Evolutionary conservation across 2,888 invertebrate genomes (phyloP).

Genomic region (Cosmopolites sordidus): DNA sequence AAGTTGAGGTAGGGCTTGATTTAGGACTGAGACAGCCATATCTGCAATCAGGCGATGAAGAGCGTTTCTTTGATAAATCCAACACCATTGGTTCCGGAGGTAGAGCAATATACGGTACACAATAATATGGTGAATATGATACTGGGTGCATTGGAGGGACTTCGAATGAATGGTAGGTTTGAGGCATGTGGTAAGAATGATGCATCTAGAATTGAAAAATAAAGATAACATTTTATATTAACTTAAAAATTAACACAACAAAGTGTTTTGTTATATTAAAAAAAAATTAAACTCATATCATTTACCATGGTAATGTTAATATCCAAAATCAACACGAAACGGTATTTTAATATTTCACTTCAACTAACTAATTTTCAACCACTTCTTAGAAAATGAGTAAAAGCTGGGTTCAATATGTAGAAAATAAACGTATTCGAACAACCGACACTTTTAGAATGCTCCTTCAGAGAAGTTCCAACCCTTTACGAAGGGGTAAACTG

Average conservation of each 20-base stretch:
- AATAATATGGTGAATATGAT: slow-evolving; percentile 1
- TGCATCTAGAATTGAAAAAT: slow-evolving; percentile 11
- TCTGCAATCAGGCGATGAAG: slow-evolving; percentile 28
- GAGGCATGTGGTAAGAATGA: not conserved
- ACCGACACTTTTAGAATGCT: slow-evolving; percentile 5
- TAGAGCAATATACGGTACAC: not conserved
- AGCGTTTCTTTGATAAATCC: slow-evolving; percentile 37
- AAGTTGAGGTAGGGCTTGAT: slow-evolving; percentile 15
- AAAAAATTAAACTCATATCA: too few relatives aligned
- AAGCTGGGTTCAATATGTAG: too few relatives aligned
- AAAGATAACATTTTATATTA: too few relatives aligned
- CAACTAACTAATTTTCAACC: too few relatives aligned
- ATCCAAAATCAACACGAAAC: too few relatives aligned
- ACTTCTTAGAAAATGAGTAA: too few relatives aligned
- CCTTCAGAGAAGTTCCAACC: slow-evolving; percentile 7
- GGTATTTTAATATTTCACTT: too few relatives aligned
- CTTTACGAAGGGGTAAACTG: slow-evolving; percentile 10
- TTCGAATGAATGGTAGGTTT: not conserved
- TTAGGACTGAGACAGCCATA: slow-evolving; percentile 22
- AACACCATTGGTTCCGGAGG: slow-evolving; percentile 27
- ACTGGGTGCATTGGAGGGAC: not conserved
- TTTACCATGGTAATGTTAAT: too few relatives aligned
- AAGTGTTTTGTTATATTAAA: too few relatives aligned
- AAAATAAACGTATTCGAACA: too few relatives aligned
- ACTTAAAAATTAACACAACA: too few relatives aligned